A percentile compares a stretch with the other conserved stretches of the same genome.
Conservation (phyloP, 2,888 invertebrate species). For the Crocallis elinguaria region DNA sequence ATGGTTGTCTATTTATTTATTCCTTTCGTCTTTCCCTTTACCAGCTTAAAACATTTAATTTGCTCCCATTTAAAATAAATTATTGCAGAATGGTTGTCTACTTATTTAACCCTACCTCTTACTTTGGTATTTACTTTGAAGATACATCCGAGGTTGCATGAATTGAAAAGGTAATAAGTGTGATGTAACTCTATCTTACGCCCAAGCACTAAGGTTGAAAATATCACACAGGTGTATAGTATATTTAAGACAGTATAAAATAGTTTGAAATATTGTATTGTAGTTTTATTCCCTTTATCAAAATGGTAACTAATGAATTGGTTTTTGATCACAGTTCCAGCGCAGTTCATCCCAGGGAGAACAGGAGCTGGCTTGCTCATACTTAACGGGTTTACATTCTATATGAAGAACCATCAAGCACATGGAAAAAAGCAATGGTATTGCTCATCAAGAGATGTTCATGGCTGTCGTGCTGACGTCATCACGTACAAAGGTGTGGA, state of each 20-base stretch:
- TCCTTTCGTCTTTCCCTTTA: conserved; percentile 10
- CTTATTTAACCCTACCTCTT: too few species aligned
- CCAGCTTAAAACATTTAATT: too few species aligned
- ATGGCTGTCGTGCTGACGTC: conserved; percentile 77
- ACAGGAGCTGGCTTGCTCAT: conserved; percentile 76
- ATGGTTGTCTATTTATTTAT: conserved; percentile 37
- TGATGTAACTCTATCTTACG: background rate
- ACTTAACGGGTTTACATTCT: conserved; percentile 78
- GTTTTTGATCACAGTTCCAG: conserved; percentile 69
- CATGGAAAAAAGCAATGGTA: conserved; percentile 82
- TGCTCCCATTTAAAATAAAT: too few species aligned
- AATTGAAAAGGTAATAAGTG: background rate
- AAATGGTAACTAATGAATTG: conserved; percentile 38
- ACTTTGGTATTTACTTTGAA: background rate
- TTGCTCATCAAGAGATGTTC: conserved; percentile 77
- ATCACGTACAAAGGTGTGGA: conserved; percentile 76
- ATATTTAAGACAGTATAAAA: conserved; percentile 30
- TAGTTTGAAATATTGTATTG: conserved; percentile 18
- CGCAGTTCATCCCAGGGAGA: conserved; percentile 76
- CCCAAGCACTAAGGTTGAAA: background rate
- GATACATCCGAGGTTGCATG: conserved; percentile 6
- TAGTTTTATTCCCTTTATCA: conserved; percentile 40
- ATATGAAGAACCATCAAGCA: conserved; percentile 80
- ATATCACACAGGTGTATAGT: conserved; percentile 1
- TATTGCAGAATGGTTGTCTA: too few species aligned